Percentiles rank a stretch among this genome's conserved stretches.
These are phyloP conservation scores for Agonopterix alstromeriana DNA, from an alignment of 2,888 invertebrate species.

Conservation along the genomic window DNA sequence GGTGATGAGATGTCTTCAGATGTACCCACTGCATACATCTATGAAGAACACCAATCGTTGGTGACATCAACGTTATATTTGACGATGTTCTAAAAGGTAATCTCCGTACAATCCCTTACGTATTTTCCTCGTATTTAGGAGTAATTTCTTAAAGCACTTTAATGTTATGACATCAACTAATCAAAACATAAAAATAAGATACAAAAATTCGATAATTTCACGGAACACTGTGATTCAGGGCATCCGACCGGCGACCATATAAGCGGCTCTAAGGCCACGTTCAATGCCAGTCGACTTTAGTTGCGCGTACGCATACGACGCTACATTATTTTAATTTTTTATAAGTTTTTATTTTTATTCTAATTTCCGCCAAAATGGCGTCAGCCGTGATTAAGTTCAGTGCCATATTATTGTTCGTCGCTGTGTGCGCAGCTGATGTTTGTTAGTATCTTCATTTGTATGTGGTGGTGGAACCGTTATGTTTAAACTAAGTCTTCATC, in stretches of 20 bases:
- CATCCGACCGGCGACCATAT: conserved; percentile 31
- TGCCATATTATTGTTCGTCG: conserved; percentile 60
- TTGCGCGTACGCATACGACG: conserved; percentile 41
- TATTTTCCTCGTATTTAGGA: no score
- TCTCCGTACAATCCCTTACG: no score
- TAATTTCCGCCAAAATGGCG: conserved; percentile 44
- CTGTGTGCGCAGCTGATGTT: conserved; percentile 51
- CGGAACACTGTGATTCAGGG: conserved; percentile 3
- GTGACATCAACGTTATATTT: no score
- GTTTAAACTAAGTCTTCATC: no score
- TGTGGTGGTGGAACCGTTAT: conserved; percentile 1
- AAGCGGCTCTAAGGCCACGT: conserved; percentile 54
- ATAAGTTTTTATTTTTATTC: conserved; percentile 25
- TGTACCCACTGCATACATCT: no score
- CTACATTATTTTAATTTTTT: conserved; percentile 20
- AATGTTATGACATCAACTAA: no score
- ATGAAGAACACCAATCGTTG: no score
- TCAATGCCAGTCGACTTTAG: conserved; percentile 55
- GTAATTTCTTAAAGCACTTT: no score
- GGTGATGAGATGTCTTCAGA: no score
- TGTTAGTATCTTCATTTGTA: conserved; percentile 43
- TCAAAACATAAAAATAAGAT: no score
- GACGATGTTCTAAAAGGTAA: no score
- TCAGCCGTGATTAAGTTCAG: conserved; percentile 65
- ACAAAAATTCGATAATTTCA: not conserved